Evolutionary conservation across 2,797 vertebrate species (phyloP).

Genomic region (Schizopygopsis malacanthus): DNA sequence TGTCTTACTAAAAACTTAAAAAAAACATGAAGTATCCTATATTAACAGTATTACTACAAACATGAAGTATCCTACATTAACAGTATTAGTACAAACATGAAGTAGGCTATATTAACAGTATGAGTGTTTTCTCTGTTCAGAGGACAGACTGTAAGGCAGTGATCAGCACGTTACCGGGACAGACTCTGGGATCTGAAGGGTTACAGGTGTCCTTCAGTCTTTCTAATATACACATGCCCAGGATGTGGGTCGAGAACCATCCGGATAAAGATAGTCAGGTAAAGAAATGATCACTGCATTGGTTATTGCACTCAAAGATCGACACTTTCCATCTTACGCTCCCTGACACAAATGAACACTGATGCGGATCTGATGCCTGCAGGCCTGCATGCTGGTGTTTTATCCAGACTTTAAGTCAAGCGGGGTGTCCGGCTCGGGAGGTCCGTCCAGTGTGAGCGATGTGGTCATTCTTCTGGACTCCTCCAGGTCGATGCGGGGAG

Average conservation of each 20-base stretch:
- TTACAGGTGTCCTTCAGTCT: slow-evolving; percentile 80
- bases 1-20: background rate
- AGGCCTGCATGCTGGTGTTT: slow-evolving; percentile 92
- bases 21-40: no score
- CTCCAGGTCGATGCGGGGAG: slow-evolving; percentile 85
- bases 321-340: background rate
- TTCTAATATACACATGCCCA: slow-evolving; percentile 79
- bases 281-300: slow-evolving; percentile 2
- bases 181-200: slow-evolving; percentile 75
- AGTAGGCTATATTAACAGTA: background rate
- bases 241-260: slow-evolving; percentile 91
- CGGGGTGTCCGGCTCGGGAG: slow-evolving; percentile 36
- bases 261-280: slow-evolving; percentile 86
- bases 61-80: no score
- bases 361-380: background rate
- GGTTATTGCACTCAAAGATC: background rate
- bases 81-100: no score
- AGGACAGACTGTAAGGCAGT: slow-evolving; percentile 85
- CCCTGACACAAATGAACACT: background rate
- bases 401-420: slow-evolving; percentile 77
- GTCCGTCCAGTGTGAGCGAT: slow-evolving; percentile 61
- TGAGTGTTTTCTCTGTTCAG: slow-evolving; percentile 65
- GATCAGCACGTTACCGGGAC: slow-evolving; percentile 77
- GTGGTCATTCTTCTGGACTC: slow-evolving; percentile 83
- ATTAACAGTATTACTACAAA: no score